A percentile compares a stretch with the other conserved stretches of the same genome.
Evolutionary conservation across 1,140 invertebrate species (phyloP).

Genomic region (Papilio polyxenes): DNA sequence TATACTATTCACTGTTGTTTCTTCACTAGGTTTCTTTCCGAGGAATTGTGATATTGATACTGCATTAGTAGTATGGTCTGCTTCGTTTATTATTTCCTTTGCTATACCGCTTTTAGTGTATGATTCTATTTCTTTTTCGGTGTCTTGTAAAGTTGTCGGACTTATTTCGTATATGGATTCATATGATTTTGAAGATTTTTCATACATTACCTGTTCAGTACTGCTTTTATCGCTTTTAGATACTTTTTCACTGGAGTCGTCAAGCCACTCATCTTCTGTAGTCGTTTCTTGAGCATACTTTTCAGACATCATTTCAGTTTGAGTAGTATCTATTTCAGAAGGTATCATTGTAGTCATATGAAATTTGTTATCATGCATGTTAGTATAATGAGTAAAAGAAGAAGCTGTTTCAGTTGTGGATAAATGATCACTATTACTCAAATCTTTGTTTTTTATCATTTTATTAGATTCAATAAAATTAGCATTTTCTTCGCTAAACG

Average conservation of each 20-base stretch:
- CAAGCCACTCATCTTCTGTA: constrained; percentile 59
- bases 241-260: constrained; percentile 47
- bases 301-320: constrained; percentile 58
- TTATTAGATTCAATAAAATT: not conserved
- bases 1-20: not conserved
- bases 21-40: constrained; percentile 33
- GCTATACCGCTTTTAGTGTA: constrained; percentile 21
- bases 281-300: constrained; percentile 41
- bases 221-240: constrained; percentile 27
- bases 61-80: constrained; percentile 24
- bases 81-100: constrained; percentile 30
- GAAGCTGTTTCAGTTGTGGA: constrained; percentile 2
- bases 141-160: constrained; percentile 48
- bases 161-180: constrained; percentile 51
- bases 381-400: not conserved
- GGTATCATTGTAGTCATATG: constrained; percentile 12
- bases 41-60: constrained; percentile 41
- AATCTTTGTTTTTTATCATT: constrained; percentile 5
- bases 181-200: constrained; percentile 60
- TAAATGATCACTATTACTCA: constrained; percentile 8
- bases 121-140: constrained; percentile 50
- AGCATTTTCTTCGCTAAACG: not conserved
- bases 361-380: constrained; percentile 43
- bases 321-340: constrained; percentile 58
- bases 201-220: constrained; percentile 47